A percentile compares a stretch with the other conserved stretches of the same genome.
Evolutionary conservation across 2,888 invertebrate species (phyloP).

Genomic region (Campoplex capitator): DNA sequence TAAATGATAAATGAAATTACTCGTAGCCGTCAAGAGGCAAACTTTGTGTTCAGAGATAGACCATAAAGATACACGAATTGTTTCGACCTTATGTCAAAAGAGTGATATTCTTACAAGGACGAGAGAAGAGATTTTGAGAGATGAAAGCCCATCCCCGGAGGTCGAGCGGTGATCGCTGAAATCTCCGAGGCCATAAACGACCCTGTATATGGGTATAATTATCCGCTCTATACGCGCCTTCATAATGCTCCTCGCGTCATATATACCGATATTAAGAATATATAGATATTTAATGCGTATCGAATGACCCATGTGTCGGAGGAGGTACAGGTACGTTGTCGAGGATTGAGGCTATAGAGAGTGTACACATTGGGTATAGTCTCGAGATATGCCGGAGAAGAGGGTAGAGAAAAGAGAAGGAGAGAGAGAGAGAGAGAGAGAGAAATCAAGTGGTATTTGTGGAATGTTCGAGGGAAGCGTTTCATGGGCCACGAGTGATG

Average conservation of each 20-base stretch:
- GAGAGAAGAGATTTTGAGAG: constrained; percentile 5
- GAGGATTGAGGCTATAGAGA: constrained; percentile 25
- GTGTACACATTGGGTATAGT: constrained; percentile 22
- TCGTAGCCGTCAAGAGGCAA: neutral
- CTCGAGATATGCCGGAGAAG: constrained; percentile 5
- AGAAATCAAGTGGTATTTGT: constrained; percentile 51
- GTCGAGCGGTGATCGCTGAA: constrained; percentile 22
- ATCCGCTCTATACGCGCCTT: constrained; percentile 23
- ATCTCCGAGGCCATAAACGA: constrained; percentile 6
- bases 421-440: constrained; percentile 8
- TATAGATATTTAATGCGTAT: constrained; percentile 44
- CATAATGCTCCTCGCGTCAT: neutral
- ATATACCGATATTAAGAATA: neutral
- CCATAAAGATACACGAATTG: neutral
- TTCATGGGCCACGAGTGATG: constrained; percentile 38
- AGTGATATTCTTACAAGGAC: neutral
- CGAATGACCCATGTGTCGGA: constrained; percentile 42
- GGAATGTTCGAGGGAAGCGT: constrained; percentile 60
- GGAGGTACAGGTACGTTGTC: constrained; percentile 23
- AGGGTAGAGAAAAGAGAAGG: constrained; percentile 28
- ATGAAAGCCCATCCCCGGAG: neutral
- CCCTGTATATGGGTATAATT: constrained; percentile 6
- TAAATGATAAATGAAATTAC: neutral
- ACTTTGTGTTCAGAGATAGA: neutral
- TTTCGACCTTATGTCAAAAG: neutral